Evolutionary conservation across 2,113 vertebrate genomes (phyloP).

Genomic region (Perca fluviatilis): DNA sequence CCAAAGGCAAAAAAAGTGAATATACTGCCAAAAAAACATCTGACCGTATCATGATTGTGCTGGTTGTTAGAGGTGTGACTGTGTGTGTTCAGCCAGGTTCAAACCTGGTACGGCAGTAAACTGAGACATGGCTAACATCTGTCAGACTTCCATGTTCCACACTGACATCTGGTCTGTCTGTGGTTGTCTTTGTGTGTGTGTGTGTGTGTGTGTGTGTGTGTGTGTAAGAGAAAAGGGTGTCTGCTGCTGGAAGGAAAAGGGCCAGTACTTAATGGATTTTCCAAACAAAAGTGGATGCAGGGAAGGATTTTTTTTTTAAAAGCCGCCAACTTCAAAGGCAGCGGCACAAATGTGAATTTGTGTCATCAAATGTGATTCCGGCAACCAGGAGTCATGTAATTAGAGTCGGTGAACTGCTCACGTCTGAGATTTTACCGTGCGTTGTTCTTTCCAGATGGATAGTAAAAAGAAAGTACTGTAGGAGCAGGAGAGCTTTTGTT

Average conservation of each 20-base stretch:
- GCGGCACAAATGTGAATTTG: neutral
- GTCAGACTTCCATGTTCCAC: slow-evolving; percentile 43
- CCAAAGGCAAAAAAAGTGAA: neutral
- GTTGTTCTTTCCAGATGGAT: neutral
- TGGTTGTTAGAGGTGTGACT: neutral
- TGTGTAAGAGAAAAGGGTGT: slow-evolving; percentile 11
- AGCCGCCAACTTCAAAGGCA: too few species aligned
- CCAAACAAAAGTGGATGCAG: neutral
- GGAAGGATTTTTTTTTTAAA: too few species aligned
- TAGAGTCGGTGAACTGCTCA: neutral
- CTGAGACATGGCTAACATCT: slow-evolving; percentile 48
- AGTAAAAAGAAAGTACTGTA: too few species aligned
- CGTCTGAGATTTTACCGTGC: neutral
- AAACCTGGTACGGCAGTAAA: slow-evolving; percentile 23
- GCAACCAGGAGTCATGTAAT: neutral
- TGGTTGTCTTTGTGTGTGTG: slow-evolving; percentile 21
- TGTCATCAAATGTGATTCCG: neutral
- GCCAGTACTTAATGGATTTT: neutral
- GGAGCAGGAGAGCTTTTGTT: neutral
- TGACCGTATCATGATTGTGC: neutral
- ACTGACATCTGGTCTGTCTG: slow-evolving; percentile 51
- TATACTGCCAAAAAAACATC: neutral
- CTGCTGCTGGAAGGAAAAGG: slow-evolving; percentile 15
- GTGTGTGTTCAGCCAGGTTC: neutral
- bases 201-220: neutral